These are phyloP conservation scores for Pelochelys cantorii DNA, from an alignment of 2,797 vertebrate species.

Conservation along the genomic window DNA sequence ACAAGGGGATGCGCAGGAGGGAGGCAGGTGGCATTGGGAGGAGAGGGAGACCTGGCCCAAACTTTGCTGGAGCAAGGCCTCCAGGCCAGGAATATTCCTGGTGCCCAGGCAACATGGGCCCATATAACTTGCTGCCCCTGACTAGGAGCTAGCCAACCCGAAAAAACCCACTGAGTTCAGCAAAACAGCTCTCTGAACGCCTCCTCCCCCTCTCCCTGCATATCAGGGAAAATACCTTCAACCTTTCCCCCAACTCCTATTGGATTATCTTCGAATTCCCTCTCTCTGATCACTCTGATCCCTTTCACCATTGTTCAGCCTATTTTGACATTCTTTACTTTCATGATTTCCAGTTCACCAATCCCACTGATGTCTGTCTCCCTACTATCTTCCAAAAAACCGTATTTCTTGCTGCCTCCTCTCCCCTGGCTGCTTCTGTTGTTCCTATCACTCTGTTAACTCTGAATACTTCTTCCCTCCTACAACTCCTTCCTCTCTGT, in stretches of 20 bases:
- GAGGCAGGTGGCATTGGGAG: too few species aligned
- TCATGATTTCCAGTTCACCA: background rate
- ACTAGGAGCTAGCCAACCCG: too few species aligned
- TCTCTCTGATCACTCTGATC: background rate
- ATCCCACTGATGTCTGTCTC: background rate
- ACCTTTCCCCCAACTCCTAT: background rate
- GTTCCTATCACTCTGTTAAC: background rate
- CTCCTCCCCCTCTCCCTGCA: accelerated
- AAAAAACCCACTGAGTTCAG: background rate
- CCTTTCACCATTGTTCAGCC: too few species aligned
- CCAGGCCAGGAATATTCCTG: too few species aligned
- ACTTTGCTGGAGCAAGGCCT: too few species aligned
- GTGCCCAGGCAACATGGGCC: too few species aligned
- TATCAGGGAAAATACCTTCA: background rate
- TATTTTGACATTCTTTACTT: background rate
- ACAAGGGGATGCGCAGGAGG: too few species aligned
- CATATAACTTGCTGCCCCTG: too few species aligned
- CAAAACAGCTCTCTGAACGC: background rate
- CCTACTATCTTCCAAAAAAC: background rate
- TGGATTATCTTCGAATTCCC: background rate
- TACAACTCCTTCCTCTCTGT: background rate
- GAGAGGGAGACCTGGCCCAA: too few species aligned
- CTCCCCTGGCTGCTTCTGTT: background rate
- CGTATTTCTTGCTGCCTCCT: background rate
- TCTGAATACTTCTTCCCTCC: background rate